A percentile compares a stretch with the other conserved stretches of the same genome.
These are phyloP conservation scores for Rhinopomastus cyanomelas DNA, from an alignment of 2,113 vertebrate genomes.

Conservation along the genomic window DNA sequence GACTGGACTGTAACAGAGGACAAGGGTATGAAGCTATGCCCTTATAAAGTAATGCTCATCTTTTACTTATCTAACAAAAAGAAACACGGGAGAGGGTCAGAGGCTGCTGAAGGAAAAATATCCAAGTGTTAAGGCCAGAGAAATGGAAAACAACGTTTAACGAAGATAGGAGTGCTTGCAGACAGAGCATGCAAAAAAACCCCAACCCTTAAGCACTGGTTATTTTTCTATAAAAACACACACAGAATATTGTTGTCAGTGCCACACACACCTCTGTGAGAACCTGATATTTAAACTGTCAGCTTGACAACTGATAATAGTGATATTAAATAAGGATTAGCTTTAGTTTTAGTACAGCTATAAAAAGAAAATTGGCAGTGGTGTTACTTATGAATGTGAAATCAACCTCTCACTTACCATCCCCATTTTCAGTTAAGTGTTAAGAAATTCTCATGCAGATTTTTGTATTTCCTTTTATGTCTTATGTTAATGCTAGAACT, in stretches of 20 bases:
- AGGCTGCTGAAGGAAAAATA: constrained; percentile 49
- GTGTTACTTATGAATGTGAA: background rate
- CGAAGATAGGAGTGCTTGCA: background rate
- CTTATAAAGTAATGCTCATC: constrained; percentile 74
- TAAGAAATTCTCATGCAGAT: background rate
- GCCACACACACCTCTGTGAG: background rate
- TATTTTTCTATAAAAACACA: background rate
- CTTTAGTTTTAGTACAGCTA: background rate
- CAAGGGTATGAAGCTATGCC: constrained; percentile 60
- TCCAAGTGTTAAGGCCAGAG: constrained; percentile 30
- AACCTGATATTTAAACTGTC: background rate
- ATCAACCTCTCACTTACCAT: background rate
- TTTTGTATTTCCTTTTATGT: background rate
- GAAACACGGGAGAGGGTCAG: constrained; percentile 58
- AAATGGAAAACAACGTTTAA: constrained; percentile 54
- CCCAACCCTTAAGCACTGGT: background rate
- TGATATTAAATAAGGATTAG: background rate
- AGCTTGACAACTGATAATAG: background rate
- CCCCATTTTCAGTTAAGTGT: background rate
- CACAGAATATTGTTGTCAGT: background rate
- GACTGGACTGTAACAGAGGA: constrained; percentile 50
- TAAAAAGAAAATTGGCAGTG: background rate
- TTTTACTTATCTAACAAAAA: constrained; percentile 68
- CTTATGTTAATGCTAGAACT: background rate
- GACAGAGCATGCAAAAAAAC: background rate